A percentile compares a stretch with the other conserved stretches of the same genome.
These are phyloP conservation scores for Chaenogobius annularis DNA, from an alignment of 2,113 vertebrate genomes.

Conservation along the genomic window DNA sequence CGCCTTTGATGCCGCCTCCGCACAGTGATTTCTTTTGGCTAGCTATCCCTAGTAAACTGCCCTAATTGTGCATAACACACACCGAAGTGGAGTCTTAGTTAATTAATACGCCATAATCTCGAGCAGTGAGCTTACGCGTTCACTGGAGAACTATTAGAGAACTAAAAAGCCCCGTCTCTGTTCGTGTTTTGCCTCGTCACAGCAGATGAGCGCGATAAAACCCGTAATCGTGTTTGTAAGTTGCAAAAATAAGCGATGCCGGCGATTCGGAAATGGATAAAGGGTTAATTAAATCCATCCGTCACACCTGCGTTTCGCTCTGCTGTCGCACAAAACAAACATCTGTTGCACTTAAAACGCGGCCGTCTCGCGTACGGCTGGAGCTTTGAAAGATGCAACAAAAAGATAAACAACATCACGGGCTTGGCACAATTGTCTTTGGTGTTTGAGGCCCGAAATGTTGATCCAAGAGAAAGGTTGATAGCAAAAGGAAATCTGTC, in stretches of 20 bases:
- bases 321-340: not conserved
- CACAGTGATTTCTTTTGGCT: not conserved
- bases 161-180: not conserved
- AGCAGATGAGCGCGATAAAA: constrained; percentile 16
- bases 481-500: too few species aligned
- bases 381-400: constrained; percentile 4
- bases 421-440: not conserved
- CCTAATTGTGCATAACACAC: not conserved
- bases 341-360: not conserved
- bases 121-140: not conserved
- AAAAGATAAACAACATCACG: constrained; percentile 15
- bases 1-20: constrained; percentile 18
- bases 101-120: constrained; percentile 1
- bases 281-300: constrained; percentile 9
- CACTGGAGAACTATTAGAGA: not conserved
- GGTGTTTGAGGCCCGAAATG: not conserved
- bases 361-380: constrained; percentile 10
- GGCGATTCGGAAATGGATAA: not conserved
- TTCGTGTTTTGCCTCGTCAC: constrained; percentile 8
- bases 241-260: not conserved
- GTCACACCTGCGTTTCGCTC: not conserved
- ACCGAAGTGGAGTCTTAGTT: constrained; percentile 2
- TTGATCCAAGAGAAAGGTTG: not conserved
- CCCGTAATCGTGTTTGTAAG: constrained; percentile 2
- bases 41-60: not conserved